Evolutionary conservation across 2,888 invertebrate genomes (phyloP), one percentile per base, ranked within the genome.

Genomic region (Dendrolimus houi): DNA sequence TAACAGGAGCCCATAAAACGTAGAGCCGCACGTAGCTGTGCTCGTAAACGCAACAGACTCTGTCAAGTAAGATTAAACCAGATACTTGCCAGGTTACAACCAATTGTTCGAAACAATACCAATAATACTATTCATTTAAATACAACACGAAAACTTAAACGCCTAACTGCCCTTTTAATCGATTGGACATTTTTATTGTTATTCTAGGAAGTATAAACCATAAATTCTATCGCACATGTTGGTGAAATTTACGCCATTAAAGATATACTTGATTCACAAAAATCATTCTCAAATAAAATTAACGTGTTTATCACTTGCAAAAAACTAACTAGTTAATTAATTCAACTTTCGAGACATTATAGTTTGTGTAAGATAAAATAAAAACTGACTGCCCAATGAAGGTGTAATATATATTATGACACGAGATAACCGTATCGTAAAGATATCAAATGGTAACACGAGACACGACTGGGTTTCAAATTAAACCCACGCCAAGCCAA

Each of bases 1-100:
- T 81, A 84, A 78, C 77, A 76, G 75, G 69, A 64, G 67, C 67
- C 70, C 76, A 78, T 85, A 82, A 85, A 82, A 79, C 71, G 75
- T 71, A 67, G 71, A 69, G 64, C 74, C 71, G 70, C 73, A 74
- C 72, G 74, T 8, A 73, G 72, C 69, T 74, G 71, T 66, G 67
- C 69, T 77, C 82, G 78, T 82, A 82, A 81, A 81, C 70, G 75
- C 66, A 66, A 60, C 68, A 67, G 67, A 69, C 70, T 69, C 71
- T 75, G 75, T 77, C 72, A 72, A 73, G 73, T 69, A 69, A 77
- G 74, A 80, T 79, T 77, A 77, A 79, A 77, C 66, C 70, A 71
- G 70, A 70, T 70, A 66, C 67, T 70, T 47, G 47, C 47, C 12
- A 47, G 69, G 69, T 67, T 64, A 64, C 62, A 61, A 64, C 58